Base-by-base conservation (phyloP, 2,113 vertebrate species). In the Esox niger region DNA sequence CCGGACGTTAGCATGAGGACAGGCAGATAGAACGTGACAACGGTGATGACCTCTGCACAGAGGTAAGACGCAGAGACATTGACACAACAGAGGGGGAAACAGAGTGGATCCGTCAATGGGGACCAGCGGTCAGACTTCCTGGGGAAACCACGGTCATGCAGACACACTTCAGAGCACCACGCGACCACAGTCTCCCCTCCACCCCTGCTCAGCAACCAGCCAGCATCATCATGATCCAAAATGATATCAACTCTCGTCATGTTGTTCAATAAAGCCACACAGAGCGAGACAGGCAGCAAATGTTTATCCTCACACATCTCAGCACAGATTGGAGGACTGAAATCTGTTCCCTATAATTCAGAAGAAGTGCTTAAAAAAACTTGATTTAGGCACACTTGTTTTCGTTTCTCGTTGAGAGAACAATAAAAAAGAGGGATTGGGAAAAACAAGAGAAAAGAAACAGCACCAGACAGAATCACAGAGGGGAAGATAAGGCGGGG, bases 241-340 rank as follows among this genome's bases (percentile, higher is more conserved):
- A 83, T 85, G 83, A 85, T 84, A 87, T 84, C 85, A 88, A 86
- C 82, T 79, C 86, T 88, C 86, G 87, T 89, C 85, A 84, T 86
- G 82, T 86, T 79, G 13, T 43, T 43, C 77, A 84, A 84, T 85
- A 86, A 83, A 73, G 15, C 15, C 11, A 43, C 30, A 69, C 58
- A 62, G 26, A 64, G 60, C 6, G 25, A 87, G 77, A 79, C 77
- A 78, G 77, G 79, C 82, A 71, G 76, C 73, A 49, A 79, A 71
- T 84, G 55, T 61, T 64, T 82, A 55, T 38, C 70, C 70, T 63
- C 77, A 75, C 77, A 79, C 70, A 65, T 69, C 75, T 66, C 75
- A n/a, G 23, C 29, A 73, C 69, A 46, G 70, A 74, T 82, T 77
- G 78, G 73, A 63, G 80, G 78, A 81, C 75, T 59, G 69, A 74